Percentiles rank a stretch among this genome's conserved stretches.
These are phyloP conservation scores for Ageneiosus marmoratus DNA, from an alignment of 2,113 vertebrate genomes.

Conservation along the genomic window DNA sequence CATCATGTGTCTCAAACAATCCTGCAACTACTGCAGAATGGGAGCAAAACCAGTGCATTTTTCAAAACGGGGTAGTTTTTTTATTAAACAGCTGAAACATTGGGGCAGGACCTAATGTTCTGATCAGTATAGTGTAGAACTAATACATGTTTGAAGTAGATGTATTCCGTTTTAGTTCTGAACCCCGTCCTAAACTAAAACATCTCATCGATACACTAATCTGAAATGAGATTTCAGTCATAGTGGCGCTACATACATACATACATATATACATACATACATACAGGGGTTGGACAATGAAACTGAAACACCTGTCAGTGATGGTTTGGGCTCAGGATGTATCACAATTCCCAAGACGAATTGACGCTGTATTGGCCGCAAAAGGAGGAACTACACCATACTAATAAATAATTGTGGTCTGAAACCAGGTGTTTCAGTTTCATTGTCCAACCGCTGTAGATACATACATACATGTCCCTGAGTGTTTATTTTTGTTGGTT, in stretches of 20 bases:
- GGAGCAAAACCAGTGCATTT: background rate
- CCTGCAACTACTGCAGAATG: background rate
- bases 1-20: background rate
- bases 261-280: too few species aligned
- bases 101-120: background rate
- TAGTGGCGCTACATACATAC: background rate
- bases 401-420: too few species aligned
- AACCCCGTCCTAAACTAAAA: background rate
- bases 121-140: background rate
- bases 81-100: background rate
- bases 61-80: too few species aligned
- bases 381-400: too few species aligned
- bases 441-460: too few species aligned
- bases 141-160: background rate
- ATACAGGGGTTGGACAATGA: too few species aligned
- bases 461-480: too few species aligned
- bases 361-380: too few species aligned
- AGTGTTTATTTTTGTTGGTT: slow-evolving; percentile 30
- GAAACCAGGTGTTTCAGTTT: too few species aligned
- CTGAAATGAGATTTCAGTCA: background rate
- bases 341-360: too few species aligned
- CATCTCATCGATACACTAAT: background rate
- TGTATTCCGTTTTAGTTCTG: background rate
- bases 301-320: too few species aligned
- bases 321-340: too few species aligned